These are phyloP conservation scores for Caradrina clavipalpis DNA, from an alignment of 2,888 invertebrate genomes.

Conservation along the genomic window DNA sequence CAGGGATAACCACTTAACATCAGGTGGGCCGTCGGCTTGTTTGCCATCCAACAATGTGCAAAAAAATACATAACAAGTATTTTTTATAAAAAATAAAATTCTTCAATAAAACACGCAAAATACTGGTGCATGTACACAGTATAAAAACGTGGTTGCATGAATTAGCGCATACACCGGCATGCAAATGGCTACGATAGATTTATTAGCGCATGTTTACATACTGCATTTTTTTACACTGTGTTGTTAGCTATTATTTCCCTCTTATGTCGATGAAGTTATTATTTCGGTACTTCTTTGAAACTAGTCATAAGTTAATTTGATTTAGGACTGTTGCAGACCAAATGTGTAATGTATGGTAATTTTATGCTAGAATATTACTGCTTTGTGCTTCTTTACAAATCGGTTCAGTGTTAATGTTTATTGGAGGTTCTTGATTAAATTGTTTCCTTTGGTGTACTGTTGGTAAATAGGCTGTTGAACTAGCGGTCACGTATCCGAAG, in stretches of 20 bases:
- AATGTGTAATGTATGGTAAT: conserved; percentile 19
- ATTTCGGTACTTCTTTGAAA: conserved; percentile 19
- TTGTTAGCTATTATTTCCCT: conserved; percentile 35
- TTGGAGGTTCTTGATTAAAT: conserved; percentile 21
- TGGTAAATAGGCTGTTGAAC: conserved; percentile 9
- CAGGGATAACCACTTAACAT: too few species aligned
- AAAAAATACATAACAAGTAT: too few species aligned
- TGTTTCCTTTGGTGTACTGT: conserved; percentile 22
- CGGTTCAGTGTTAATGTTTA: conserved; percentile 20
- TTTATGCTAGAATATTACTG: conserved; percentile 6
- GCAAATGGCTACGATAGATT: conserved; percentile 60
- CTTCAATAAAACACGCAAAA: conserved; percentile 31
- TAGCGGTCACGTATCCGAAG: neutral
- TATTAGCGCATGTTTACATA: conserved; percentile 53
- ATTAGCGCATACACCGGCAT: conserved; percentile 54
- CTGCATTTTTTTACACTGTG: conserved; percentile 32
- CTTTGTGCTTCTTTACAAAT: conserved; percentile 32
- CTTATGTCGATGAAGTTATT: conserved; percentile 47
- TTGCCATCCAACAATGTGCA: too few species aligned
- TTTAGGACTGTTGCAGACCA: conserved; percentile 45
- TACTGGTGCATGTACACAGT: conserved; percentile 36
- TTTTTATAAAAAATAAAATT: neutral
- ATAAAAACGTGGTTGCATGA: conserved; percentile 55
- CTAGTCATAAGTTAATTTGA: conserved; percentile 15
- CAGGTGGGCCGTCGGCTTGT: too few species aligned